phyloP scores from a whole-genome alignment of 2,113 vertebrate species.

The Prinia subflava region DNA sequence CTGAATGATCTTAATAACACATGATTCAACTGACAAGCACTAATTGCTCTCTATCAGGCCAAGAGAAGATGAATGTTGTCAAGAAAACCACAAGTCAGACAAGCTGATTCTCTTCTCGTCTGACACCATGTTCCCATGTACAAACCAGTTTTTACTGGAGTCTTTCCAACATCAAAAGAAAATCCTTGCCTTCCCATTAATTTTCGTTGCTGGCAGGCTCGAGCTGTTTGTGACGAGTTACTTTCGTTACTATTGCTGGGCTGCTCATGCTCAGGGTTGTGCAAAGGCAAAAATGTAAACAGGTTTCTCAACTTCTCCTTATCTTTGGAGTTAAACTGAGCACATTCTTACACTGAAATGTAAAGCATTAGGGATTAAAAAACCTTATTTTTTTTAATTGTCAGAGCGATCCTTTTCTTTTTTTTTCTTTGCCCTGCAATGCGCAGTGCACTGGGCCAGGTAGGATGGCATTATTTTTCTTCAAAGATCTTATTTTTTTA shows the following conservation, averaged over 20 bases:
- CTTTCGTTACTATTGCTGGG: constrained; percentile 53
- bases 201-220: constrained; percentile 69
- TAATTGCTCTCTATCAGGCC: constrained; percentile 86
- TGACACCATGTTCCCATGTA: constrained; percentile 91
- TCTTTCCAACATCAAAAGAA: constrained; percentile 79
- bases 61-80: constrained; percentile 85
- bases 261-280: constrained; percentile 35
- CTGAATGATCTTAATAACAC: constrained; percentile 85
- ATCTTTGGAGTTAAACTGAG: background rate
- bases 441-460: background rate
- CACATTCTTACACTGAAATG: constrained; percentile 1
- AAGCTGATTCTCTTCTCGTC: constrained; percentile 84
- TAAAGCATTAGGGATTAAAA: background rate
- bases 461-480: background rate
- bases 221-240: constrained; percentile 55
- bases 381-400: rapidly evolving
- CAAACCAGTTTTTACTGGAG: constrained; percentile 92
- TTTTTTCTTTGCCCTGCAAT: background rate
- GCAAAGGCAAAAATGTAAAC: constrained; percentile 66
- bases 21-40: constrained; percentile 84
- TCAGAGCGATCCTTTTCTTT: background rate
- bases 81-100: constrained; percentile 92
- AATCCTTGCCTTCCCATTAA: constrained; percentile 76
- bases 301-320: constrained; percentile 66
- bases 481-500: background rate